Conservation (phyloP, 1,140 invertebrate species). For the Microplitis demolitor region DNA sequence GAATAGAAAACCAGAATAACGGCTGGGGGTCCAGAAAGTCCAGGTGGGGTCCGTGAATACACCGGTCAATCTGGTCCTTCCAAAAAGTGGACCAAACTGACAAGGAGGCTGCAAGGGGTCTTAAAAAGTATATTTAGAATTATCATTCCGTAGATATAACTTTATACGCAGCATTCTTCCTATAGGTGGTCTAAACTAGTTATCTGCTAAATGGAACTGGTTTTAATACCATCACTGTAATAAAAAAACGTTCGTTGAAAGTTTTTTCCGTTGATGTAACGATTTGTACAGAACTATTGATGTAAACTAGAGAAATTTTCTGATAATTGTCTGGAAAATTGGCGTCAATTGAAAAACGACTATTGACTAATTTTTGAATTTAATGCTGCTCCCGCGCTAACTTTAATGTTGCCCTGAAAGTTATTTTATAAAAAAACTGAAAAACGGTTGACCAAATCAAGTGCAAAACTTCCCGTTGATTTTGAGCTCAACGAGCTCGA, state of each 20-base stretch:
- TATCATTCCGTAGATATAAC: slow-evolving; percentile 21
- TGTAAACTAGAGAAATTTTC: too few relatives aligned
- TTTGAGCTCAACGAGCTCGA: too few relatives aligned
- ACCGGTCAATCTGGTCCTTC: slow-evolving; percentile 51
- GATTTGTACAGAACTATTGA: neutral
- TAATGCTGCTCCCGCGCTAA: too few relatives aligned
- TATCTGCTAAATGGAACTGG: slow-evolving; percentile 27
- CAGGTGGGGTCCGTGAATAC: slow-evolving; percentile 56
- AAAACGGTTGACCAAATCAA: too few relatives aligned
- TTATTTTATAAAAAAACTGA: too few relatives aligned
- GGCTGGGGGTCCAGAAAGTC: slow-evolving; percentile 56
- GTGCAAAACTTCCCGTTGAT: too few relatives aligned
- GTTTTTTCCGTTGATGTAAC: neutral
- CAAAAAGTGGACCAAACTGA: slow-evolving; percentile 39
- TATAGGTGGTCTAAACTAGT: slow-evolving; percentile 28
- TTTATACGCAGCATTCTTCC: slow-evolving; percentile 7
- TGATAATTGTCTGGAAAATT: too few relatives aligned
- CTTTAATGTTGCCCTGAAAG: too few relatives aligned
- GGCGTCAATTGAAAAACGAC: too few relatives aligned
- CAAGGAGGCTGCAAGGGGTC: slow-evolving; percentile 28
- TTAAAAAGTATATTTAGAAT: neutral
- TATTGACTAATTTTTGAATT: too few relatives aligned
- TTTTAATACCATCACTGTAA: slow-evolving; percentile 15
- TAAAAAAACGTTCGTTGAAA: neutral
- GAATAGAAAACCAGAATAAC: slow-evolving; percentile 51